Base-by-base conservation (phyloP, 2,888 invertebrate genomes). In the Drosophila cracens region DNA sequence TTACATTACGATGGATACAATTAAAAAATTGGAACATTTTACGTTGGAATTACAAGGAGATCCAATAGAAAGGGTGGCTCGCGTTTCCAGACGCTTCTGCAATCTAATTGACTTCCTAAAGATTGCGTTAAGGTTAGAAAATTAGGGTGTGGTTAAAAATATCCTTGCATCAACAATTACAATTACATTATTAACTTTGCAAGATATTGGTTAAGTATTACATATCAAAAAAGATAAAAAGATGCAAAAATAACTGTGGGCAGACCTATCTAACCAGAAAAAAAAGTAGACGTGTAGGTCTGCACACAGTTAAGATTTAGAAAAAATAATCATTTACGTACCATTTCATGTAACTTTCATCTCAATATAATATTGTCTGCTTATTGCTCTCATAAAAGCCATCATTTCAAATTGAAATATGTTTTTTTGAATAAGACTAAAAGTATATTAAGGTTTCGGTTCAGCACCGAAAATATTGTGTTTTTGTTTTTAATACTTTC, bases 61-160 rank as follows among this genome's bases (percentile, higher is more conserved):
- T 70, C 86, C 86, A 4, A 60, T 83, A 27, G 48, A 75, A 60
- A 70, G 72, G 6, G 56, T 74, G 18, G 56, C 77, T 21, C 70
- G 67, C 1, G 29, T 68, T 8, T 86, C 52, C 54, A 68, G 48
- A 18, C 73, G 79, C 4, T 71, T 86, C 51, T 69, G 56, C 57
- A 84, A 83, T 63, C 64, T 83, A n/a, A 51, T 72, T 40, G 79
- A 79, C 4, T 74, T 60, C n/a, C 65, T 86, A 0, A 86, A 77
- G 49, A 66, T 86, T 66, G 52, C 74, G 1, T 38, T 84, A 34
- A 70, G 81, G 83, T 83, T 2, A 34, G 78, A 48, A 21, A 25
- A 36, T 4, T 21, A 0, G 5, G 4, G 7, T 2, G 5, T 3
- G 2, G 1, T 56, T 29, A 3, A 29, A 27, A n/a, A 27, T 27